Evolutionary conservation across 2,113 vertebrate genomes (phyloP), one percentile per base, ranked within the genome.

Genomic region (Colius striatus): DNA sequence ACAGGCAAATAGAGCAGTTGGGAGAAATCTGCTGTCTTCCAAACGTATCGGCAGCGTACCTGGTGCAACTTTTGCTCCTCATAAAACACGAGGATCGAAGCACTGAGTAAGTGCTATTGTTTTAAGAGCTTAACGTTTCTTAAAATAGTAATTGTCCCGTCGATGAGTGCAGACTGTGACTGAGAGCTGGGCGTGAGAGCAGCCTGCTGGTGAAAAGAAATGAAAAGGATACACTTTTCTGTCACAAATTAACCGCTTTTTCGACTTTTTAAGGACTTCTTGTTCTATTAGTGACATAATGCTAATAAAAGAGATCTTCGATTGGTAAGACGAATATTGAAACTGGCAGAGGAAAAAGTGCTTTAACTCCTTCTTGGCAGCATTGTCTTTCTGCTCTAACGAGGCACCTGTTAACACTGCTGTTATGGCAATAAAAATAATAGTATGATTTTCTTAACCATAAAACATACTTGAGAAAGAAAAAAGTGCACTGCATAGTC

Each of bases 1-100:
- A 14, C 4, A n/a, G 32, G 26, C 26, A 36, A 70, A 11, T 4
- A 9, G 20, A 21, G 68, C 36, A 11, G 36, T 14, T 22, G 51
- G 36, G 10, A 29, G 36, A 10, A 10, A 22, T 13, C 68, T 13
- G 70, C 36, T 72, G 36, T 8, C 51, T 41, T 41, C 21, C 27
- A 21, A 54, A 13, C n/a, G 78, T 5, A 38, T 7, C 68, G 15
- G 16, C 17, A 1, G 1, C 41, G 0, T 1, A 45, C 20, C 36
- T 14, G 4, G 3, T 25, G 48, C 30, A 20, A 9, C 20, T 41
- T 7, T 7, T 48, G 13, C 47, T 27, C 15, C 13, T 6, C 9
- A 0, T 50, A 13, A 57, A 48, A 1, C 51, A 1, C 2, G 36
- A 53, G 30, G 58, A 13, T 55, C 9, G 25, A 58, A 65, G 81